Base-by-base conservation (phyloP, 1,140 invertebrate genomes). In the Zaprionus ornatus region DNA sequence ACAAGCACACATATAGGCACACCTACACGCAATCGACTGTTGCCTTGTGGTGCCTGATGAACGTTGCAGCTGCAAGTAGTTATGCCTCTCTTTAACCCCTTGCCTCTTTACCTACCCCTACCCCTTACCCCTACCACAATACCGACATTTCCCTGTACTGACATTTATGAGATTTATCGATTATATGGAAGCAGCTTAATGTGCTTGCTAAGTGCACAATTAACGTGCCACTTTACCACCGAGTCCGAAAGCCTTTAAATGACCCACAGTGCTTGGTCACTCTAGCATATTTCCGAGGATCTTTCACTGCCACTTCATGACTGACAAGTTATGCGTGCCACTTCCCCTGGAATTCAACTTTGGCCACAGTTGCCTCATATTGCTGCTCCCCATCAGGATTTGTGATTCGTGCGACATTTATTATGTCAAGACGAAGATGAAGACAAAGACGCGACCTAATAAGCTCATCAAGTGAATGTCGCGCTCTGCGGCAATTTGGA, bases 91-190 rank as follows among this genome's bases (percentile, higher is more conserved):
- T 19, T 27, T 29, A 62, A 54, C 57, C 45, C 68, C 29, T 32
- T 1, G 9, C 29, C 3, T 10, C 29, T 29, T 9, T 32, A n/a
- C n/a, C 9, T 32, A 10, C 9, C 9, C 29, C 3, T 32, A 9
- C 29, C 29, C n/a, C n/a, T 2, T 32, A 10, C 9, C 9, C 29
- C 3, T 32, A 9, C 29, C 29, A 32, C 29, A 32, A 9, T 10
- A 64, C 52, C 23, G 45, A 55, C 42, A 65, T 65, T 32, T 50
- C 52, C 23, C 40, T 17, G 7, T 29, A 7, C 71, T 50, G 79
- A 76, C 82, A 56, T 77, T 65, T 60, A 81, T 81, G 71, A 68
- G 84, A 67, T 70, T 90, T 85, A 90, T 90, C 86, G 85, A 90
- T 90, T 90, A 64, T 80, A 66, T 66, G 72, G 77, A 74, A 74